phyloP scores from a whole-genome alignment of 2,888 invertebrate genomes.

The Steromphala cineraria region DNA sequence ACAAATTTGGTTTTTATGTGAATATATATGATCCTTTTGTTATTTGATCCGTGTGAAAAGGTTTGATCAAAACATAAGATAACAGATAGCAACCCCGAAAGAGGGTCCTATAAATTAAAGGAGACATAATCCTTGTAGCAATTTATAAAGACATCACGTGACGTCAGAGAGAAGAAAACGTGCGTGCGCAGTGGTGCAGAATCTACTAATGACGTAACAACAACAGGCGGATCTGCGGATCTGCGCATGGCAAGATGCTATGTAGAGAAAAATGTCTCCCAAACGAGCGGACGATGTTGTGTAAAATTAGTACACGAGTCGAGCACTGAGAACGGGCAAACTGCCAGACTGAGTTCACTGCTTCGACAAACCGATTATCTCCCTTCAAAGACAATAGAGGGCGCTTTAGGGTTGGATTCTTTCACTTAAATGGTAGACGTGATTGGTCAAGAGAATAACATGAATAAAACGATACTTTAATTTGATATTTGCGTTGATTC shows the following conservation, averaged over 20 bases:
- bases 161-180: too few relatives aligned
- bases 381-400: neutral
- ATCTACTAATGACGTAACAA: neutral
- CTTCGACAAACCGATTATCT: neutral
- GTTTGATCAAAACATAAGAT: too few relatives aligned
- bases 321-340: neutral
- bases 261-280: neutral
- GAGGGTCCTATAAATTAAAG: too few relatives aligned
- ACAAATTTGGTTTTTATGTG: too few relatives aligned
- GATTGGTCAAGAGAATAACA: slow-evolving; percentile 1
- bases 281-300: neutral
- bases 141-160: too few relatives aligned
- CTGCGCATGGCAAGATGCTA: neutral
- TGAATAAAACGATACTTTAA: neutral
- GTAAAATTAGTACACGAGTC: neutral
- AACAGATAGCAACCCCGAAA: too few relatives aligned
- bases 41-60: too few relatives aligned
- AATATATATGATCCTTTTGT: too few relatives aligned
- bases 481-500: neutral
- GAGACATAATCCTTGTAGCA: too few relatives aligned
- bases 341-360: neutral
- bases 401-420: neutral
- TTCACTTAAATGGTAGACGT: neutral
- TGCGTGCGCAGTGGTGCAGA: neutral
- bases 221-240: neutral